Base-by-base conservation (phyloP, 2,113 vertebrate species). In the Megaleporinus macrocephalus region DNA sequence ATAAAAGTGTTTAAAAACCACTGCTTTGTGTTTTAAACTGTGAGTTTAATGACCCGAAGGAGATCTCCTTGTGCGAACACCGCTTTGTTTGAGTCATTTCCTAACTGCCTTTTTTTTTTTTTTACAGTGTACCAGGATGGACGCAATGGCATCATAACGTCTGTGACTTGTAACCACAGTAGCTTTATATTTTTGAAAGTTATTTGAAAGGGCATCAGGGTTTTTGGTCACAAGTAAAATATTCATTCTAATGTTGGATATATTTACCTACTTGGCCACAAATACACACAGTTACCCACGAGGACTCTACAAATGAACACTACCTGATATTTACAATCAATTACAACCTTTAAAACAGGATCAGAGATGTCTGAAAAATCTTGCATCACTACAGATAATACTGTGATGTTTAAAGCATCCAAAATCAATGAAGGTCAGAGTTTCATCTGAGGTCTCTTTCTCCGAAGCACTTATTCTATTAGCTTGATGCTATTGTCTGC, bases 401-500 rank as follows among this genome's bases (percentile, higher is more conserved):
- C 73, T 20, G 47, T 27, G 51, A 36, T 44, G 15, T 55, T 44
- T 81, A 44, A 53, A 75, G 24, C 68, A 47, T 24, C 29, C 71
- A 57, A 59, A 78, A 86, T 86, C 81, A 81, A 81, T 83, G 55
- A 81, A 81, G 81, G 68, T 81, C 81, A 83, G 81, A 78, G 78
- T 62, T 81, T 83, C 4, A 51, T 53, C 51, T 22, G 44, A 26
- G 53, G 47, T 61, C 53, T 3, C 3, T 49, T 81, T 27, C 33
- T 41, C 73, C 78, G 77, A 73, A 75, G 53, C 68, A 68, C 79
- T 81, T 44, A 80, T 82, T 73, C 72, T 84, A 82, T 82, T 84
- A 81, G 59, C 63, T 53, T 47, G 12, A n/a, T 73, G n/a, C 57
- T 77, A 76, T 70, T 72, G 76, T 62, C 76, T 80, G 27, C 22